Base-by-base conservation (phyloP, 2,888 invertebrate genomes). In the Cantharis rufa region DNA sequence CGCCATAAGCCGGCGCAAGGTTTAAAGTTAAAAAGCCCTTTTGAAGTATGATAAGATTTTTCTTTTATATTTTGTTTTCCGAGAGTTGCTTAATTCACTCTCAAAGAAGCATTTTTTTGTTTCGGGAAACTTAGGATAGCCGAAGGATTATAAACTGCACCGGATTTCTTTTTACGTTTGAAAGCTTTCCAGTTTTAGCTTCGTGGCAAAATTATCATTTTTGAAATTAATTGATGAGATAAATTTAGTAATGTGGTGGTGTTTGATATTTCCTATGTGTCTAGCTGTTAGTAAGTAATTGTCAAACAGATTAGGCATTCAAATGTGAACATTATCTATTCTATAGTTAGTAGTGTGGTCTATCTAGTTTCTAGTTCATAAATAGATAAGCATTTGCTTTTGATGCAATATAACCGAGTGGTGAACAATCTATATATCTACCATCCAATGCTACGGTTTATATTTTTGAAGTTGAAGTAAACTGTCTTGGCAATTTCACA, bases 1-100 rank as follows among this genome's bases (percentile, higher is more conserved):
- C 16, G 48, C 61, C 74, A 70, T 70, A 72, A 71, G 70, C 78
- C 75, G 78, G 78, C 78, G 78, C 78, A 74, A 72, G 61, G 69
- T 75, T 64, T 21, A 27, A 48, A 28, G 24, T 15, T 72, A 71
- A 75, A 75, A 78, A 78, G 70, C 72, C 70, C 72, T 28, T 48
- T 62, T 27, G 64, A 62, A 64, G 70, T 72, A 72, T 62, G 77
- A 70, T 69, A 75, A 75, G 75, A 75, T 75, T 78, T 74, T 72
- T 62, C 48, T 69, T 70, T 62, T 70, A 75, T 68, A 72, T 75
- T 72, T 68, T 72, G 72, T 75, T 73, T 71, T 75, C 75, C 72
- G 72, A 74, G 69, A 74, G 66, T 77, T 69, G 66, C 73, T 78
- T 69, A 62, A 75, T 71, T 75, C 75, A 18, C 21, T 48, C n/a